Conservation (phyloP, 2,113 vertebrate genomes). For the Gavialis gangeticus region DNA sequence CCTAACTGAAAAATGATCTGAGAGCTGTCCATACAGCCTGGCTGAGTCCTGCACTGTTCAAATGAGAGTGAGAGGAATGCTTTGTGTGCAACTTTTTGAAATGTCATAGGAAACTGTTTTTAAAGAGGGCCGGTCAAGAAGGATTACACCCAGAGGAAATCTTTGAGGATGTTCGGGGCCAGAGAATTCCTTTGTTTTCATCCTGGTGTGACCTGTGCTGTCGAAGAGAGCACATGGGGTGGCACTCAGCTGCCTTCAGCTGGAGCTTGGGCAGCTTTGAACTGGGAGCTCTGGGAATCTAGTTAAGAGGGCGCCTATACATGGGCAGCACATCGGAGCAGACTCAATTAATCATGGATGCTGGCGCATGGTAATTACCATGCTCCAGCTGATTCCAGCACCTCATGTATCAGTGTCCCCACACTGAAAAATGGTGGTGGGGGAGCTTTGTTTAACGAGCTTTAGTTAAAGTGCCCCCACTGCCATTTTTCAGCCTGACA, state of each 20-base stretch:
- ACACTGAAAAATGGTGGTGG: too few relatives aligned
- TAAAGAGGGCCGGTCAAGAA: background rate
- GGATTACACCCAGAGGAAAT: constrained; percentile 1
- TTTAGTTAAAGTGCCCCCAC: too few relatives aligned
- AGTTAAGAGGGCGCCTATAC: too few relatives aligned
- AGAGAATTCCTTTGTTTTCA: constrained; percentile 10
- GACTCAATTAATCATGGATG: too few relatives aligned
- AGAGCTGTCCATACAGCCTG: background rate
- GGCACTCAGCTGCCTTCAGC: background rate
- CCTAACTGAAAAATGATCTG: constrained; percentile 24
- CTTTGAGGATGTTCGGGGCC: constrained; percentile 7
- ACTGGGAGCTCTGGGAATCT: background rate
- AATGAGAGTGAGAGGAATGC: background rate
- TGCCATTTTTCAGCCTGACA: too few relatives aligned
- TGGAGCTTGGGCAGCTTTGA: background rate
- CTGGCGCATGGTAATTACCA: too few relatives aligned
- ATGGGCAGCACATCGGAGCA: too few relatives aligned
- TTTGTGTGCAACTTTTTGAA: constrained; percentile 16
- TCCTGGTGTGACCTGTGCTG: background rate
- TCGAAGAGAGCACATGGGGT: background rate
- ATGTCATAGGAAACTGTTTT: constrained; percentile 30
- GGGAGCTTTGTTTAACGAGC: too few relatives aligned
- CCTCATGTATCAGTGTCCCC: too few relatives aligned
- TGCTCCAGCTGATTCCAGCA: too few relatives aligned
- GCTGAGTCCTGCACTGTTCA: rapidly evolving